phyloP scores from a whole-genome alignment of 2,797 vertebrate genomes.

The Rhynchotus rufescens region DNA sequence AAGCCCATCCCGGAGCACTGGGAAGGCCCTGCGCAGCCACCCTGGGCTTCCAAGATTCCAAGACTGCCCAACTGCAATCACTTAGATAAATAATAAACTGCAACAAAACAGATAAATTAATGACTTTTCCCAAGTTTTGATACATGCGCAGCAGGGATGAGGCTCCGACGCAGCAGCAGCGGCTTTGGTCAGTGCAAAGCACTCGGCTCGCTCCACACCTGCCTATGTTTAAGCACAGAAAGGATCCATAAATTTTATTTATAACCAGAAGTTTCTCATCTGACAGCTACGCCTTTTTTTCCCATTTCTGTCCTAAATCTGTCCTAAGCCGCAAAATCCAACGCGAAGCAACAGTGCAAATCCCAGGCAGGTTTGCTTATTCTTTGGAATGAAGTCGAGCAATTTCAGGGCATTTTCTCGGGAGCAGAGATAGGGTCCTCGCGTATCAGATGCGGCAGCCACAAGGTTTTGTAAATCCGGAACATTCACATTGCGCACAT shows the following conservation, averaged over 20 bases:
- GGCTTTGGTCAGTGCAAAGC: not conserved
- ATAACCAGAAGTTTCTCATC: not conserved
- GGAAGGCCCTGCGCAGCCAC: too few species aligned
- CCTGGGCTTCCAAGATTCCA: not conserved
- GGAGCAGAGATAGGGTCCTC: conserved; percentile 35
- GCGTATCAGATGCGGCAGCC: conserved; percentile 51
- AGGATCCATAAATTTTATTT: not conserved
- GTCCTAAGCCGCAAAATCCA: not conserved
- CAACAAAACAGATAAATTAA: not conserved
- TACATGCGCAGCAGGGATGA: fast-evolving
- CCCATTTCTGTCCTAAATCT: not conserved
- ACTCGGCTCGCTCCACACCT: not conserved
- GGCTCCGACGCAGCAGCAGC: not conserved
- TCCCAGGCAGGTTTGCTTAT: not conserved
- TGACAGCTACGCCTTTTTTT: not conserved
- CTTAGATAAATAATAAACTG: too few species aligned
- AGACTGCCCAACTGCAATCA: too few species aligned
- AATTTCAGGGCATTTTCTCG: not conserved
- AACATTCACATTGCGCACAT: conserved; percentile 28
- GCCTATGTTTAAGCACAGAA: not conserved
- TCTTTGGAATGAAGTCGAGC: conserved; percentile 6
- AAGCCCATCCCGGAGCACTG: not conserved
- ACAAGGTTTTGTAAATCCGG: conserved; percentile 51
- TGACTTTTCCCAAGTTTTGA: not conserved
- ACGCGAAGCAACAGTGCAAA: not conserved